Percentiles rank a stretch among this genome's conserved stretches.
Evolutionary conservation across 2,113 vertebrate species (phyloP).

Genomic region (Engraulis encrasicolus): DNA sequence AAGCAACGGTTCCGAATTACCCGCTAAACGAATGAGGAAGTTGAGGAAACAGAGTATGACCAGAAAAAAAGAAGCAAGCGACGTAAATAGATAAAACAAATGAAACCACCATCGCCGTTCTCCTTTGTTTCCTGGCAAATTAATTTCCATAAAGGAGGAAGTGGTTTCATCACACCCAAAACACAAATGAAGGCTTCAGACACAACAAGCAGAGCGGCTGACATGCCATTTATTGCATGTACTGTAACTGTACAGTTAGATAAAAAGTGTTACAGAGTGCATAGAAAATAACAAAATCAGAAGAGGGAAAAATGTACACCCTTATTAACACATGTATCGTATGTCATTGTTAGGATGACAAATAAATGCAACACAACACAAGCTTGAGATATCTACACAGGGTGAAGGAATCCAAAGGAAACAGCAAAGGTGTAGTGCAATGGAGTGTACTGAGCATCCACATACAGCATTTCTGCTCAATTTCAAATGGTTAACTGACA

Average conservation of each 20-base stretch:
- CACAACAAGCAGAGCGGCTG: slow-evolving; percentile 60
- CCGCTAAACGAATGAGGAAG: neutral
- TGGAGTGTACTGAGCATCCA: neutral
- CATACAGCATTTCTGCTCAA: no score
- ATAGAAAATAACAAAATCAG: slow-evolving; percentile 66
- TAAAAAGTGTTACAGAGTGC: slow-evolving; percentile 81
- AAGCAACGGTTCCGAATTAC: neutral
- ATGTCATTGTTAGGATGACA: neutral
- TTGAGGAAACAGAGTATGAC: neutral
- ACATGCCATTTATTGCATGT: slow-evolving; percentile 91
- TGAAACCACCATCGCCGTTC: neutral
- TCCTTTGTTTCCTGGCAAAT: slow-evolving; percentile 12
- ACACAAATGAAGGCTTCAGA: neutral
- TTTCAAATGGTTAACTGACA: no score
- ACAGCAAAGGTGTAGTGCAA: neutral
- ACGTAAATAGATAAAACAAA: neutral
- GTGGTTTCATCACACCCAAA: neutral
- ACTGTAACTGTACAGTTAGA: slow-evolving; percentile 83
- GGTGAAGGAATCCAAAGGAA: neutral
- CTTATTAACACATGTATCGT: neutral
- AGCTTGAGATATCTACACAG: neutral
- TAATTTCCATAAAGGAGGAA: neutral
- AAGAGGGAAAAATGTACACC: neutral
- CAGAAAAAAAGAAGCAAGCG: neutral
- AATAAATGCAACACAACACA: neutral